These are phyloP conservation scores for Amblyjoppa fuscipennis DNA, from an alignment of 2,888 invertebrate species.

Conservation along the genomic window DNA sequence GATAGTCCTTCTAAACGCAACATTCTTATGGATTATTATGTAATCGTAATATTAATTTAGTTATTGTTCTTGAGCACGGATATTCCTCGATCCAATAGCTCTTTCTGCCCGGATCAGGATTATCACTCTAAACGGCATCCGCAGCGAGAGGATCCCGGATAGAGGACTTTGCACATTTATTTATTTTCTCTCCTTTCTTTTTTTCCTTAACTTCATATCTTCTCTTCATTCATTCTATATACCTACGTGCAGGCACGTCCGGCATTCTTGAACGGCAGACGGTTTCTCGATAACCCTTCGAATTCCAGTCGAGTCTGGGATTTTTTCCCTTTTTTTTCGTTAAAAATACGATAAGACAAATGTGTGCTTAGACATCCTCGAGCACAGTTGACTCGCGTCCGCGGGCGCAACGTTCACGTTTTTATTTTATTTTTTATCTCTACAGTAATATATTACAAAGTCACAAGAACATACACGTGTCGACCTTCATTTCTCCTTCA, in stretches of 20 bases:
- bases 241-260: conserved; percentile 48
- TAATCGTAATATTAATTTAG: conserved; percentile 74
- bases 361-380: conserved; percentile 24
- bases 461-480: conserved; percentile 21
- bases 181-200: background rate
- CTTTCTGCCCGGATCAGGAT: conserved; percentile 16
- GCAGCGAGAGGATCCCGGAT: conserved; percentile 41
- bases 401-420: conserved; percentile 49
- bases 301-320: conserved; percentile 65
- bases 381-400: conserved; percentile 26
- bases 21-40: conserved; percentile 75
- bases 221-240: conserved; percentile 7
- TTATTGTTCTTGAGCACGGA: conserved; percentile 83
- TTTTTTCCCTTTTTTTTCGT: conserved; percentile 25
- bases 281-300: conserved; percentile 42
- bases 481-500: conserved; percentile 27
- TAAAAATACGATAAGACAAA: conserved; percentile 52
- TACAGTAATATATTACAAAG: conserved; percentile 43
- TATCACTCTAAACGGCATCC: conserved; percentile 18
- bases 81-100: conserved; percentile 73
- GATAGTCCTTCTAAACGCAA: conserved; percentile 79
- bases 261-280: conserved; percentile 58
- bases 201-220: conserved; percentile 1
- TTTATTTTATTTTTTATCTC: conserved; percentile 1
- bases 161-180: conserved; percentile 46